Evolutionary conservation across 37 sponge, comb jelly and placozoan species (phyloP), one percentile per base, ranked within the genome.

Genomic region (Ianthella basta): DNA sequence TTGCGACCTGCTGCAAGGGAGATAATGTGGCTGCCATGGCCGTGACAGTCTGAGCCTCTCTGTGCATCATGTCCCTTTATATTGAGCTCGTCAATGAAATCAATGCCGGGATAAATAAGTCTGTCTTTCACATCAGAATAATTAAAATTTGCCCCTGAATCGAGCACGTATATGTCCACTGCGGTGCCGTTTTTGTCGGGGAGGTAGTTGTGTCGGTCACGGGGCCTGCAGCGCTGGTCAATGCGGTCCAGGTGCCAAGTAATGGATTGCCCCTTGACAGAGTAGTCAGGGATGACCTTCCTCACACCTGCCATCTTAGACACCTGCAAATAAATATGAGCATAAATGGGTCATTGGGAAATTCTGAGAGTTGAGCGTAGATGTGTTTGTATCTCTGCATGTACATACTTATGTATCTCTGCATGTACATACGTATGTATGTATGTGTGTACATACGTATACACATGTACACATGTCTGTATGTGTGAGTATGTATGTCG

Each of bases 11-110:
- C 94, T 55, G 86, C 86, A 18, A 90, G 35, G 59, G 89, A 87
- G 25, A 89, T 88, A 4, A 90, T 88, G 66, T 92, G 93, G 3
- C 90, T 89, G 0, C 93, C 93, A 55, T 92, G 93, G 20, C 93
- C 93, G 59, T 87, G 40, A 50, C 93, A 92, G 36, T 92, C 94
- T 0, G 29, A 0, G 0, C 94, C 94, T 36, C 55, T 68, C 33
- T 79, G 50, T n/a, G n/a, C n/a, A 13, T 37, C 6, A 20, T 32
- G 23, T 50, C 3, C 40, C 53, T 32, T 8, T 24, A 13, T 24
- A 23, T 24, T 10, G 21, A 24, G 8, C 10, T 75, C 78, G 25
- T 75, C 78, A 23, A 75, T 75, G 24, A 75, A 36, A 44, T 75
- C 78, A 0, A 24, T 12, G n/a, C 78, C 78, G 40, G 78, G 78